Conservation (phyloP, 35 echinoderm and acorn worm species). For the Ophioderma brevispina region DNA sequence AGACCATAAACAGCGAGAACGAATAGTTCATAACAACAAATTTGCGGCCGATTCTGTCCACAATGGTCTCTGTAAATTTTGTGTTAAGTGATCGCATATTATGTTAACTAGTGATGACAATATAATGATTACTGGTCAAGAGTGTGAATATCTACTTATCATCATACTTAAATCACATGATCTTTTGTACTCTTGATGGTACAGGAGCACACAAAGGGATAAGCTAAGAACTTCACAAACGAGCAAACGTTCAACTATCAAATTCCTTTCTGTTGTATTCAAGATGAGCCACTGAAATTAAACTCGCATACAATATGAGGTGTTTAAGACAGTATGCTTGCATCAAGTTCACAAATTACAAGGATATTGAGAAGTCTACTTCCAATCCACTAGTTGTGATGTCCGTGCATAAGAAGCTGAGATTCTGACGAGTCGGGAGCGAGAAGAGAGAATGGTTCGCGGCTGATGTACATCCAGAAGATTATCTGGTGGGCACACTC, state of each 20-base stretch:
- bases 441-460: conserved; percentile 17
- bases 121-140: not conserved
- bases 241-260: too few species aligned
- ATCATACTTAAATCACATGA: not conserved
- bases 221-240: too few species aligned
- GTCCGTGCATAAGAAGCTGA: not conserved
- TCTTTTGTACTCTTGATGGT: too few species aligned
- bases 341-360: too few species aligned
- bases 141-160: not conserved
- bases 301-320: too few species aligned
- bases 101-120: not conserved
- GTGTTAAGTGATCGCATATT: not conserved
- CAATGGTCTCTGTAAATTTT: not conserved
- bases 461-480: conserved; percentile 87
- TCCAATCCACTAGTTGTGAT: too few species aligned
- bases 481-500: conserved; percentile 99
- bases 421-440: not conserved
- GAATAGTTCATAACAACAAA: conserved; percentile 1
- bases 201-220: too few species aligned
- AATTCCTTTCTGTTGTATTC: too few species aligned
- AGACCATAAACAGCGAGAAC: not conserved
- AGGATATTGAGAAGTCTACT: too few species aligned
- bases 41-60: not conserved
- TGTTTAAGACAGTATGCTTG: too few species aligned
- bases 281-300: too few species aligned